Percentiles rank a stretch among this genome's conserved stretches.
These are phyloP conservation scores for Arion vulgaris DNA, from an alignment of 1,140 invertebrate genomes.

Conservation along the genomic window DNA sequence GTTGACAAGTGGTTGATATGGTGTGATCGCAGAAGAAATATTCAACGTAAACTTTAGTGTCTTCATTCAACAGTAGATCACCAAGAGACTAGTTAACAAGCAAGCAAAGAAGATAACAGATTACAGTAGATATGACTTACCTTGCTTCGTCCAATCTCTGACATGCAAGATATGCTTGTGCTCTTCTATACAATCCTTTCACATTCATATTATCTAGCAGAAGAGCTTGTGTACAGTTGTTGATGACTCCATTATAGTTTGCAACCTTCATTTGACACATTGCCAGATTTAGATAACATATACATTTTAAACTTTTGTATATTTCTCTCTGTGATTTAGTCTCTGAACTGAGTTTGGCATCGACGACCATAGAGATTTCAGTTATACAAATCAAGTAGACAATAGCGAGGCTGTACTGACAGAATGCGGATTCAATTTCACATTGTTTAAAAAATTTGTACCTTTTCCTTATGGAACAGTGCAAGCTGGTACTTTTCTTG, in stretches of 20 bases:
- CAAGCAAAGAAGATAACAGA: too few relatives aligned
- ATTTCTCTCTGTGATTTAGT: slow-evolving; percentile 14
- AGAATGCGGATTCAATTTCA: slow-evolving; percentile 54
- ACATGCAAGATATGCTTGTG: slow-evolving; percentile 49
- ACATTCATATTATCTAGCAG: slow-evolving; percentile 77
- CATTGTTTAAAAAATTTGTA: slow-evolving; percentile 53
- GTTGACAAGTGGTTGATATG: too few relatives aligned
- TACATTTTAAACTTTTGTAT: slow-evolving; percentile 43
- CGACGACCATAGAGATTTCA: not conserved
- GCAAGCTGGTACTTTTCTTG: slow-evolving; percentile 55
- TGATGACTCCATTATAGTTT: slow-evolving; percentile 76
- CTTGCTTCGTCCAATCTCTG: not conserved
- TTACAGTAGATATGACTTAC: not conserved
- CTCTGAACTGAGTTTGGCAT: not conserved
- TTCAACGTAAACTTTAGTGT: too few relatives aligned
- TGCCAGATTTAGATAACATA: slow-evolving; percentile 63
- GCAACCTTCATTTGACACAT: slow-evolving; percentile 77
- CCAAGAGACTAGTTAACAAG: too few relatives aligned
- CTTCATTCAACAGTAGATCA: too few relatives aligned
- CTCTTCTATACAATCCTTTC: slow-evolving; percentile 73
- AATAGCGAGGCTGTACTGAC: slow-evolving; percentile 52
- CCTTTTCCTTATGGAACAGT: slow-evolving; percentile 54
- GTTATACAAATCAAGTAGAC: slow-evolving; percentile 52
- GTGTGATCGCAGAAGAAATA: too few relatives aligned
- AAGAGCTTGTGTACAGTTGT: slow-evolving; percentile 78